Percentiles rank a stretch among this genome's conserved stretches.
phyloP scores from a whole-genome alignment of 2,113 vertebrate species.

The Taurulus bubalis region DNA sequence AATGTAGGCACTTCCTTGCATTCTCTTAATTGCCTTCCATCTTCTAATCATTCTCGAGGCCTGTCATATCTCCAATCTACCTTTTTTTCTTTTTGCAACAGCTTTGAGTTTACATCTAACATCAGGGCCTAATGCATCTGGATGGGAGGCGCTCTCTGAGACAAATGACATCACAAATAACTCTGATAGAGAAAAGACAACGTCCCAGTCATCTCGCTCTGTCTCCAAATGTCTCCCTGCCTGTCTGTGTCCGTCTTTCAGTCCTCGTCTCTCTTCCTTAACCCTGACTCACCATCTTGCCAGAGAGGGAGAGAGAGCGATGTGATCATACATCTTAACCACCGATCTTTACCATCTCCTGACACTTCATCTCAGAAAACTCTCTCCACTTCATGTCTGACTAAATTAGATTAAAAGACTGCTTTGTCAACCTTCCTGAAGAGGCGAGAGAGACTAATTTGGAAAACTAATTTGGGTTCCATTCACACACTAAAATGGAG shows the following conservation, averaged over 20 bases:
- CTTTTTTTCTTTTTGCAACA: slow-evolving; percentile 25
- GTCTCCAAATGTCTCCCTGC: slow-evolving; percentile 29
- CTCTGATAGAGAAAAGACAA: slow-evolving; percentile 48
- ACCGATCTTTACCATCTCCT: slow-evolving; percentile 56
- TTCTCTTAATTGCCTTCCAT: slow-evolving; percentile 4
- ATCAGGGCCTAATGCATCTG: slow-evolving; percentile 51
- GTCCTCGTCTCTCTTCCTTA: neutral
- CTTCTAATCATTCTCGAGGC: slow-evolving; percentile 10
- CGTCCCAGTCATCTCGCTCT: slow-evolving; percentile 25
- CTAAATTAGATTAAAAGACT: slow-evolving; percentile 69
- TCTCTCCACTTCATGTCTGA: slow-evolving; percentile 54
- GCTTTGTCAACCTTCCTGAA: slow-evolving; percentile 56
- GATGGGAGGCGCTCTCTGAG: slow-evolving; percentile 46
- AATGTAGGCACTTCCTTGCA: neutral
- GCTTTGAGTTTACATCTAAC: slow-evolving; percentile 36
- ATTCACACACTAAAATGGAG: slow-evolving; percentile 40
- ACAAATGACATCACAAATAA: slow-evolving; percentile 65
- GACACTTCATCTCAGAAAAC: slow-evolving; percentile 64
- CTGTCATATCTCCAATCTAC: slow-evolving; percentile 1
- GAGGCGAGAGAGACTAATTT: slow-evolving; percentile 23
- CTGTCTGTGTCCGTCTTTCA: slow-evolving; percentile 29
- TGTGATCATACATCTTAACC: slow-evolving; percentile 60
- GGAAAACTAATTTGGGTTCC: slow-evolving; percentile 47
- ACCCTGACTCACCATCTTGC: slow-evolving; percentile 22
- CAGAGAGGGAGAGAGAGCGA: slow-evolving; percentile 6